These are phyloP conservation scores for Danionella dracula DNA, from an alignment of 2,797 vertebrate species.

Conservation along the genomic window DNA sequence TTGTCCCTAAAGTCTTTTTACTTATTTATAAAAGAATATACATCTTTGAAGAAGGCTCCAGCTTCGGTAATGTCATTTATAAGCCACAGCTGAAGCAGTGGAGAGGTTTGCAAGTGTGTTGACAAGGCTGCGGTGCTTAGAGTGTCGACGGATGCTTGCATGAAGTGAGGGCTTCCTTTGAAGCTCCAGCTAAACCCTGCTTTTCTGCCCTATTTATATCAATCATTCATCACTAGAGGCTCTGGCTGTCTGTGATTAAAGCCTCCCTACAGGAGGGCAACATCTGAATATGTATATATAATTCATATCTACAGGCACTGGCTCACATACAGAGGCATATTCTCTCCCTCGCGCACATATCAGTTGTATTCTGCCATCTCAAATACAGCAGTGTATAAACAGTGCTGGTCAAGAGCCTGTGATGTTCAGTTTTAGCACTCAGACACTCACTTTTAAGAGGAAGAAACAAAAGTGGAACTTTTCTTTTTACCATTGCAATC, in stretches of 20 bases:
- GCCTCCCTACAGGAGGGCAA: constrained; percentile 63
- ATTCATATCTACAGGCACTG: constrained; percentile 64
- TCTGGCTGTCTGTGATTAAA: constrained; percentile 75
- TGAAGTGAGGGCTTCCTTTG: constrained; percentile 61
- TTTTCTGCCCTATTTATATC: constrained; percentile 75
- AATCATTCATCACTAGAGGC: constrained; percentile 76
- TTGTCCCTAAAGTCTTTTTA: not conserved
- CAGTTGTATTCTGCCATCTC: constrained; percentile 14
- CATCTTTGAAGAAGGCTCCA: constrained; percentile 61
- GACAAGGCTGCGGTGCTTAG: constrained; percentile 49
- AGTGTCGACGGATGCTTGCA: constrained; percentile 56
- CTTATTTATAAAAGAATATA: constrained; percentile 51
- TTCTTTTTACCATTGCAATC: not conserved
- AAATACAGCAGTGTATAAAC: constrained; percentile 21
- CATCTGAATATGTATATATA: constrained; percentile 72
- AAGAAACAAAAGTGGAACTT: not conserved
- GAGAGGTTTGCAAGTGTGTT: constrained; percentile 48
- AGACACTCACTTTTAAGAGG: constrained; percentile 4
- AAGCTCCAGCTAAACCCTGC: constrained; percentile 63
- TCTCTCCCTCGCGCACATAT: constrained; percentile 13
- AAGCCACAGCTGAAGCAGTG: constrained; percentile 8
- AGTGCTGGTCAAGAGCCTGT: constrained; percentile 35
- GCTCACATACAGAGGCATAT: constrained; percentile 2
- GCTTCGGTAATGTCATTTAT: constrained; percentile 57
- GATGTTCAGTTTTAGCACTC: constrained; percentile 21